phyloP scores from a whole-genome alignment of 2,888 invertebrate species.

The Ophioninae sp. region DNA sequence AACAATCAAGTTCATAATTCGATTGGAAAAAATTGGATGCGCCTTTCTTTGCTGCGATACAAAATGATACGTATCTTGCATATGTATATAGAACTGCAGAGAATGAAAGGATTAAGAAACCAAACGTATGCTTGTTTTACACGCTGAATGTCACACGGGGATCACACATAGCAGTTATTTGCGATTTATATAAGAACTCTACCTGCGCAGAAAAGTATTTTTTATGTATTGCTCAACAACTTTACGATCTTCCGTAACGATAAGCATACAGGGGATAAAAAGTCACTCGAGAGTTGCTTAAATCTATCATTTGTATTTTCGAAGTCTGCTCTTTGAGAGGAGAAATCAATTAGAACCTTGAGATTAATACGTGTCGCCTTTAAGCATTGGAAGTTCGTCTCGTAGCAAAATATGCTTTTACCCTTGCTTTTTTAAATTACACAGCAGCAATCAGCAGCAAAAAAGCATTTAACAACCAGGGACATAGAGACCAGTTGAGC shows the following conservation, averaged over 20 bases:
- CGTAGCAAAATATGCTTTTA: no score
- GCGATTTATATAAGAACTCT: slow-evolving; percentile 50
- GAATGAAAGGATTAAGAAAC: slow-evolving; percentile 61
- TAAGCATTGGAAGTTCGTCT: no score
- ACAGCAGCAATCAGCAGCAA: neutral
- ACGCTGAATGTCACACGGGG: slow-evolving; percentile 59
- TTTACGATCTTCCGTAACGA: neutral
- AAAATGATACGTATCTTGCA: slow-evolving; percentile 3
- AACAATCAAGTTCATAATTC: neutral
- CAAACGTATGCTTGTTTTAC: slow-evolving; percentile 62
- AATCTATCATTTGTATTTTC: no score
- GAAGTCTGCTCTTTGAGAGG: no score
- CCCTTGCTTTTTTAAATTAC: no score
- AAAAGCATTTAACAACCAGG: no score
- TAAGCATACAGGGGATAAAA: no score
- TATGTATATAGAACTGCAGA: slow-evolving; percentile 21
- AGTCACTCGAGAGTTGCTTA: no score
- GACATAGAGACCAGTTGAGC: no score
- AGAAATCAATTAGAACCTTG: no score
- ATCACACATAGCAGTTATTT: slow-evolving; percentile 36
- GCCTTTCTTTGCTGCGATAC: slow-evolving; percentile 1
- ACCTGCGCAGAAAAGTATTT: neutral
- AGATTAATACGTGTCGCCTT: no score
- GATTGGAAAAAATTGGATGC: neutral
- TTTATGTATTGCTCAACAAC: neutral